Percentiles rank a stretch among this genome's conserved stretches.
Conservation (phyloP, 2,797 vertebrate genomes). For the Lagorchestes hirsutus region DNA sequence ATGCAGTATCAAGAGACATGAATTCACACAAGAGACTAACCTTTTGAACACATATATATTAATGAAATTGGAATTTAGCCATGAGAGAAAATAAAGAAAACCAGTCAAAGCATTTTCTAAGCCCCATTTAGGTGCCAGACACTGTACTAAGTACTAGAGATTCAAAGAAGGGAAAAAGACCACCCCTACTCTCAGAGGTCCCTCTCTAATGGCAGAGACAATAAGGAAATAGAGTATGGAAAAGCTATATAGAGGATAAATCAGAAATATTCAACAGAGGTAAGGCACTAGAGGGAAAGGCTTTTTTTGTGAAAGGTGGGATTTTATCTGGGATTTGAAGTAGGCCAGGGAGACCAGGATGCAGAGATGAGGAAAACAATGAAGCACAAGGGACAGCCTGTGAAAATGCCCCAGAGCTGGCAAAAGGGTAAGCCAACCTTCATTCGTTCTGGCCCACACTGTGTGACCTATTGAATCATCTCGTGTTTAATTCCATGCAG, state of each 20-base stretch:
- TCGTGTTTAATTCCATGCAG: background rate
- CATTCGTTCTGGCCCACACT: background rate
- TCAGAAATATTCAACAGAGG: background rate
- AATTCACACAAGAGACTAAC: background rate
- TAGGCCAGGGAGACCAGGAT: background rate
- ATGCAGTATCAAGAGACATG: background rate
- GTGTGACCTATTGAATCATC: background rate
- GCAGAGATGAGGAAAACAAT: background rate
- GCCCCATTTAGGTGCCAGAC: background rate
- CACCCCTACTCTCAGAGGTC: background rate
- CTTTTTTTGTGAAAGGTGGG: background rate
- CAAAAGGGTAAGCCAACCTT: background rate
- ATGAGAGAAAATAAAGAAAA: background rate
- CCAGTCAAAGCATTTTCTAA: background rate
- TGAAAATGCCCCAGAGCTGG: background rate
- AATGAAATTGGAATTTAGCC: constrained; percentile 38
- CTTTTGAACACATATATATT: constrained; percentile 14
- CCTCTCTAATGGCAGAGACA: background rate
- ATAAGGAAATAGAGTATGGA: background rate
- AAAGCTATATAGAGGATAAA: background rate
- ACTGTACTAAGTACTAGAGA: background rate
- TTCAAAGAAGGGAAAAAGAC: background rate
- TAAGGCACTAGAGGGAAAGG: background rate
- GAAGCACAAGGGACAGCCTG: background rate
- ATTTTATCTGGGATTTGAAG: background rate